Conservation (phyloP, 2,888 invertebrate genomes). For the Meta bourneti region DNA sequence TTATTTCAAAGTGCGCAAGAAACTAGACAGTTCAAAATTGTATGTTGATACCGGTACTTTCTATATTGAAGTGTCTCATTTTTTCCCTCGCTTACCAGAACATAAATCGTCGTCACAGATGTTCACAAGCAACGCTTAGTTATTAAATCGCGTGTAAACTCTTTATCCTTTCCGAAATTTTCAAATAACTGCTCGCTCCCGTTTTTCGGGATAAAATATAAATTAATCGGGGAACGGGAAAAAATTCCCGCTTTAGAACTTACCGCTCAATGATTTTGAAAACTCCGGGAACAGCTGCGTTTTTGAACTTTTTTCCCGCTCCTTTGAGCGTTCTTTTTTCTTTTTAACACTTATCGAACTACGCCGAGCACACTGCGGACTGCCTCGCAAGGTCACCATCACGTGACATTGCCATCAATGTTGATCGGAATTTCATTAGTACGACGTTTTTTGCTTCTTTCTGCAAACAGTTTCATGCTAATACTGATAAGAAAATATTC, state of each 20-base stretch:
- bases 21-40: neutral
- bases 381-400: conserved; percentile 32
- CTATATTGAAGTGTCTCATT: neutral
- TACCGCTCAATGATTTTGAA: conserved; percentile 50
- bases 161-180: conserved; percentile 6
- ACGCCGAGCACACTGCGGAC: conserved; percentile 16
- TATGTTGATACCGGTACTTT: neutral
- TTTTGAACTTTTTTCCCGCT: conserved; percentile 19
- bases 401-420: conserved; percentile 41
- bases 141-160: conserved; percentile 44
- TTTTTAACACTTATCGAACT: conserved; percentile 41
- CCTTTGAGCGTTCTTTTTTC: neutral
- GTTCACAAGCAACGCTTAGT: conserved; percentile 10
- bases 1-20: no score
- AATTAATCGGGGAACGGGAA: conserved; percentile 21
- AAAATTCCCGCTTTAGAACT: conserved; percentile 29
- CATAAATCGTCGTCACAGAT: conserved; percentile 35
- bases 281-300: conserved; percentile 40
- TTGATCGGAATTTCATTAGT: conserved; percentile 72
- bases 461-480: conserved; percentile 23
- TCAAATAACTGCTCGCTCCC: conserved; percentile 8
- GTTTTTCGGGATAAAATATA: conserved; percentile 34
- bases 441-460: neutral
- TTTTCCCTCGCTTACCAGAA: conserved; percentile 3
- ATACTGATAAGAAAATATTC: conserved; percentile 59